Evolutionary conservation across 2,797 vertebrate genomes (phyloP).

Genomic region (Peromyscus nudipes): DNA sequence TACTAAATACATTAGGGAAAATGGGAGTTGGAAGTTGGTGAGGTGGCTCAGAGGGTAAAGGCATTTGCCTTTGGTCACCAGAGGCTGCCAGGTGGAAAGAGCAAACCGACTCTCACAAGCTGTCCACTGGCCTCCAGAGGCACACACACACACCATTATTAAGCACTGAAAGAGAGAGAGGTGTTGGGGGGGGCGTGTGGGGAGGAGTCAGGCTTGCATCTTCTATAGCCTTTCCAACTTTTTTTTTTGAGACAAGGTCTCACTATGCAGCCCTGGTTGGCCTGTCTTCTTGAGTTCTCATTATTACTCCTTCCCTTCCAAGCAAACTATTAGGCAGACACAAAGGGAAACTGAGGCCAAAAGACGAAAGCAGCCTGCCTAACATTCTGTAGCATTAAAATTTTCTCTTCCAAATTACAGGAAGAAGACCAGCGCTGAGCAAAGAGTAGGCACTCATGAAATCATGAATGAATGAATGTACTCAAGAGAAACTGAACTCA

Average conservation of each 20-base stretch:
- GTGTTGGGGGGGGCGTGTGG: neutral
- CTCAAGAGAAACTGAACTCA: neutral
- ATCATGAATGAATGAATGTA: neutral
- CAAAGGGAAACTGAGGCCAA: constrained; percentile 25
- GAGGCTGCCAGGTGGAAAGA: neutral
- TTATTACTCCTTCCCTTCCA: neutral
- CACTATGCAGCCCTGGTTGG: neutral
- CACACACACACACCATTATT: neutral
- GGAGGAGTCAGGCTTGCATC: neutral
- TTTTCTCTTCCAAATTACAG: neutral
- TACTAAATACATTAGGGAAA: neutral
- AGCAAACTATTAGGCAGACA: constrained; percentile 14
- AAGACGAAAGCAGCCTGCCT: constrained; percentile 7
- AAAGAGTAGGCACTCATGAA: neutral
- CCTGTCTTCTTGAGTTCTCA: neutral
- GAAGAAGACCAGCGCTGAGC: neutral
- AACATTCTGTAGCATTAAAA: neutral
- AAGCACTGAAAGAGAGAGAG: neutral
- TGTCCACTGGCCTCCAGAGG: too few relatives aligned
- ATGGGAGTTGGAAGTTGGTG: neutral
- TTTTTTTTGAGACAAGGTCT: neutral
- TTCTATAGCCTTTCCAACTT: neutral
- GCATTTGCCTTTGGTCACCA: neutral
- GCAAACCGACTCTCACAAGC: neutral
- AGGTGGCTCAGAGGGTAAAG: neutral